Base-by-base conservation (phyloP, 2,113 vertebrate species). In the Vulpes ferrilata region DNA sequence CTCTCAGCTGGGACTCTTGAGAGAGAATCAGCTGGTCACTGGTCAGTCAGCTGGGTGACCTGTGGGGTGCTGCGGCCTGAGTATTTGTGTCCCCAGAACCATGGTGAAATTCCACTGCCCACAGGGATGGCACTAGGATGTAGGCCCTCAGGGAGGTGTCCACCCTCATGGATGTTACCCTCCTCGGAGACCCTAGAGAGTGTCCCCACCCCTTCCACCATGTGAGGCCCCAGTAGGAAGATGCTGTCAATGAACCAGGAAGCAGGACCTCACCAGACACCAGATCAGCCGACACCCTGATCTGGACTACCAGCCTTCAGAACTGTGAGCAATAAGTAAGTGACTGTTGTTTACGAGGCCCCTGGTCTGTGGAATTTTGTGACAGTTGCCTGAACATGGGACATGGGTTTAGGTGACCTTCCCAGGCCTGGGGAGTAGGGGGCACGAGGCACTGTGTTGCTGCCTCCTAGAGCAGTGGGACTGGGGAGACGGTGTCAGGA, bases 1-100 rank as follows among this genome's bases (percentile, higher is more conserved):
- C 38, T 19, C 51, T 8, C 0, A 17, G 55, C 69, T 4, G 1
- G 0, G 48, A 38, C 55, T 67, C 23, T 0, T 8, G 74, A 12
- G 67, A 48, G 25, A 4, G 5, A 11, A 0, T 3, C 2, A 0
- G 15, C 1, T 8, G 11, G 22, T 8, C 32, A 0, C 73, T 10
- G 30, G 22, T 23, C 43, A 57, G 43, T 4, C 10, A 0, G 2
- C 11, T 1, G 9, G 16, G 30, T 1, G 7, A 4, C 5, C 9
- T 13, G 43, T 20, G 3, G 1, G n/a, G 35, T 20, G n/a, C 51
- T 25, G 5, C 3, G 12, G n/a, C 27, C 51, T 22, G 55, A 6
- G 11, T 7, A 20, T 32, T 13, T 25, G 43, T 53, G 59, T 11
- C 32, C 60, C 17, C 27, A 20, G 38, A 78, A 23, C 13, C 43